Evolutionary conservation across 2,113 vertebrate species (phyloP).

Genomic region (Nycticorax nycticorax): DNA sequence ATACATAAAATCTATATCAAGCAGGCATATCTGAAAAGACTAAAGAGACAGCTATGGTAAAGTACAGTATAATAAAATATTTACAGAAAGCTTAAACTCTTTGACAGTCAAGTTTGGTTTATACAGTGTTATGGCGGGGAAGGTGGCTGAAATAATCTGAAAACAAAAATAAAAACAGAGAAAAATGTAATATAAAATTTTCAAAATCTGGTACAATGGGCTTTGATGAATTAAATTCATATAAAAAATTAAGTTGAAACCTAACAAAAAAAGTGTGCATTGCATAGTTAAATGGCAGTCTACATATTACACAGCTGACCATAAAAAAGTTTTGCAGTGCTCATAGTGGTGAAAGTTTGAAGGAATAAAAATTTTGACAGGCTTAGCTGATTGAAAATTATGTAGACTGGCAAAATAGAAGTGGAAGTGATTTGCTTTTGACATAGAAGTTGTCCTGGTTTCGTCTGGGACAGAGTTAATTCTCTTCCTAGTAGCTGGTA

Average conservation of each 20-base stretch:
- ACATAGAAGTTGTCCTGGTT: not conserved
- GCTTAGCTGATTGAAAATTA: not conserved
- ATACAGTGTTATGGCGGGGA: not conserved
- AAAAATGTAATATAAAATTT: not conserved
- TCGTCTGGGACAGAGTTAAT: no score
- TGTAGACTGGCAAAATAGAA: not conserved
- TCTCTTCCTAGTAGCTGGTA: no score
- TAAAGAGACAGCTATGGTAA: not conserved
- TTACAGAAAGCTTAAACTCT: not conserved
- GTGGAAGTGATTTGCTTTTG: not conserved
- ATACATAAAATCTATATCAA: not conserved
- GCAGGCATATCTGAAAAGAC: not conserved
- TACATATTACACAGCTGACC: not conserved
- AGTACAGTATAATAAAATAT: not conserved
- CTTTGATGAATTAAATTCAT: not conserved
- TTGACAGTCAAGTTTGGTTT: not conserved
- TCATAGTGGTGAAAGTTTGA: not conserved
- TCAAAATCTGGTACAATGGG: not conserved
- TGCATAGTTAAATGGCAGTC: not conserved
- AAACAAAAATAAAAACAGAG: not conserved
- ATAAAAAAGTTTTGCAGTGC: not conserved
- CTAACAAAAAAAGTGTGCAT: accelerated
- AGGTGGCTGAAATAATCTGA: not conserved
- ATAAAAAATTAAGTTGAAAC: not conserved
- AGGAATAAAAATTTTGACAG: not conserved